These are phyloP conservation scores for Drosophila sulfurigaster DNA, from an alignment of 1,140 invertebrate species.

Conservation along the genomic window DNA sequence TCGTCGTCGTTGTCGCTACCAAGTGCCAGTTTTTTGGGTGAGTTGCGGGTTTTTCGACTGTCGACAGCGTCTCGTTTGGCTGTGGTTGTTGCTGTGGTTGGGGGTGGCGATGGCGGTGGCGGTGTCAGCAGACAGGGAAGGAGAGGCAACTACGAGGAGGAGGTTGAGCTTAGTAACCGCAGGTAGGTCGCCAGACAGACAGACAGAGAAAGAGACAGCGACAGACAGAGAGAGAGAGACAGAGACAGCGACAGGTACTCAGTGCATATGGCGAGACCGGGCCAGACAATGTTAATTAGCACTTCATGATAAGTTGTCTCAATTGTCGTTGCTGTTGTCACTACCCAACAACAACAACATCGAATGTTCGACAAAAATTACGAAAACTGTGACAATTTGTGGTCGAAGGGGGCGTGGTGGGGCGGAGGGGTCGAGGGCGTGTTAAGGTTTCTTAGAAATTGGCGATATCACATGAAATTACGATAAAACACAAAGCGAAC, in stretches of 20 bases:
- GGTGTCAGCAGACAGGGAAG: background rate
- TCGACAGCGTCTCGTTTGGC: conserved; percentile 23
- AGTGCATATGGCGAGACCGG: conserved; percentile 41
- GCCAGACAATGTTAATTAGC: conserved; percentile 81
- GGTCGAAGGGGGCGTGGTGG: conserved; percentile 3
- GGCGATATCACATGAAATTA: conserved; percentile 15
- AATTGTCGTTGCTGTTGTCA: conserved; percentile 56
- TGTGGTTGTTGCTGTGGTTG: conserved; percentile 14
- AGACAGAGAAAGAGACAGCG: too few relatives aligned
- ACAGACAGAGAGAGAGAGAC: too few relatives aligned
- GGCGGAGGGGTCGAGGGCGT: background rate
- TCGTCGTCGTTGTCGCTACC: conserved; percentile 21
- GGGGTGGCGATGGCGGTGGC: conserved; percentile 27
- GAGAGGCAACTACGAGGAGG: background rate
- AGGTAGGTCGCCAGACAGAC: conserved; percentile 74
- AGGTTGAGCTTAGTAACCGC: conserved; percentile 66
- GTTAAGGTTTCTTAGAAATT: conserved; percentile 36
- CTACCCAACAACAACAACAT: conserved; percentile 21
- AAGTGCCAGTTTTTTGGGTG: conserved; percentile 74
- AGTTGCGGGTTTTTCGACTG: conserved; percentile 53
- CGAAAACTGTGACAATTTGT: conserved; percentile 43
- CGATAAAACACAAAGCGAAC: conserved; percentile 12
- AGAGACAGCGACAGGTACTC: background rate
- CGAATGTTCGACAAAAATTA: background rate
- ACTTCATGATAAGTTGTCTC: conserved; percentile 81